Percentiles rank a stretch among this genome's conserved stretches.
phyloP scores from a whole-genome alignment of 2,113 vertebrate genomes.

The Cardinalis cardinalis region DNA sequence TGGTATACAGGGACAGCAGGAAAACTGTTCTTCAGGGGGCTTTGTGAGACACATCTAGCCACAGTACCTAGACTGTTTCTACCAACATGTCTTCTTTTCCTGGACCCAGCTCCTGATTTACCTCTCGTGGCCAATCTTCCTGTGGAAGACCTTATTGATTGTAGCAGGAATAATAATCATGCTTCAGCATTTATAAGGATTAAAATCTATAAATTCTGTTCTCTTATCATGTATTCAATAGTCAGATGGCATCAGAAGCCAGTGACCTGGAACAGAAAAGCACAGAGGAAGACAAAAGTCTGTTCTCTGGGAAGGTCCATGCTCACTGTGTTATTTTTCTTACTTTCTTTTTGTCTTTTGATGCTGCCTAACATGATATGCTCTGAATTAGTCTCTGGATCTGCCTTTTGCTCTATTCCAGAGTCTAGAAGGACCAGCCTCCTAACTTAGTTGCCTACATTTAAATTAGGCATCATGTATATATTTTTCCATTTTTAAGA shows the following conservation, averaged over 20 bases:
- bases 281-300: not conserved
- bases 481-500: not conserved
- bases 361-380: not conserved
- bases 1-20: not conserved
- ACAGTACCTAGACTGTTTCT: not conserved
- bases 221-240: not conserved
- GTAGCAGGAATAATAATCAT: not conserved
- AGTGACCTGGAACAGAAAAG: not conserved
- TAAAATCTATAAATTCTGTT: not conserved
- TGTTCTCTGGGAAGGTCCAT: not conserved
- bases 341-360: not conserved
- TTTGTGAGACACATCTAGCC: not conserved
- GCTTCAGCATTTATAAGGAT: conserved; percentile 7
- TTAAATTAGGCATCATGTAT: not conserved
- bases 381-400: not conserved
- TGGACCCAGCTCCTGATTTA: not conserved
- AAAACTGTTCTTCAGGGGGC: not conserved
- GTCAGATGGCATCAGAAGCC: not conserved
- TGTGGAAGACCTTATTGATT: not conserved
- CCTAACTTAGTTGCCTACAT: not conserved
- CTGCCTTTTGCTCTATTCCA: not conserved
- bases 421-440: not conserved
- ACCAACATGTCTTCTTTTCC: not conserved
- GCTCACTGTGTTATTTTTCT: not conserved
- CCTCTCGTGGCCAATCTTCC: not conserved